Base-by-base conservation (phyloP, 2,797 vertebrate species). In the Pipistrellus nathusii region DNA sequence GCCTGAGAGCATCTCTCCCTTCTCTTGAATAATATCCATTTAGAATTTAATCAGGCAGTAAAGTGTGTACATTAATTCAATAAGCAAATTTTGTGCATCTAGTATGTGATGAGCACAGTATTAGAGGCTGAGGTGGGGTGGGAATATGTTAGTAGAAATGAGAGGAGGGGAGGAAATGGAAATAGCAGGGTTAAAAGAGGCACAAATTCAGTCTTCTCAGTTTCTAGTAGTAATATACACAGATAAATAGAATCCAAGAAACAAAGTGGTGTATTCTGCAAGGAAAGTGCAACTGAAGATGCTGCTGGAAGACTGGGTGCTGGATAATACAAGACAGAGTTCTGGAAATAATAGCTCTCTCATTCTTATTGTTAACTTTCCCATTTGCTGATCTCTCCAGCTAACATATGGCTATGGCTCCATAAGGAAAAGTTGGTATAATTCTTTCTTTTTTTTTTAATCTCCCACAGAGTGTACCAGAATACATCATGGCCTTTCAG, bases 1-100 rank as follows among this genome's bases (percentile, higher is more conserved):
- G 41, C 82, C 73, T 68, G 44, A 82, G 21, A 38, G 5, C 53
- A 48, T 44, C 73, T 25, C 21, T 72, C 23, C 25, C 0, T 84
- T 32, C 41, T 82, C 44, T 71, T 85, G 81, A 82, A 91, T 5
- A 59, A 23, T 83, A 57, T 62, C 46, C n/a, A 3, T 57, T 84
- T 87, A 77, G 51, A 72, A 94, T 77, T 86, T 83, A 81, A 84
- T 48, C n/a, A 30, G 30, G 21, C 13, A 41, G 41, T 72, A n/a
- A 35, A 38, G 41, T 55, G 69, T 85, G 12, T 71, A 81, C 27
- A 48, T 85, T 84, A 91, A 71, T 38, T 77, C 86, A 72, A 13
- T 91, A 46, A 64, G 35, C 35, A 82, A 69, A 15, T 41, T 46
- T 68, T 77, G 66, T 83, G 30, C 6, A 55, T 44, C 15, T 91